A percentile compares a stretch with the other conserved stretches of the same genome.
phyloP scores from a whole-genome alignment of 2,888 invertebrate species.

The Spialia ferax region DNA sequence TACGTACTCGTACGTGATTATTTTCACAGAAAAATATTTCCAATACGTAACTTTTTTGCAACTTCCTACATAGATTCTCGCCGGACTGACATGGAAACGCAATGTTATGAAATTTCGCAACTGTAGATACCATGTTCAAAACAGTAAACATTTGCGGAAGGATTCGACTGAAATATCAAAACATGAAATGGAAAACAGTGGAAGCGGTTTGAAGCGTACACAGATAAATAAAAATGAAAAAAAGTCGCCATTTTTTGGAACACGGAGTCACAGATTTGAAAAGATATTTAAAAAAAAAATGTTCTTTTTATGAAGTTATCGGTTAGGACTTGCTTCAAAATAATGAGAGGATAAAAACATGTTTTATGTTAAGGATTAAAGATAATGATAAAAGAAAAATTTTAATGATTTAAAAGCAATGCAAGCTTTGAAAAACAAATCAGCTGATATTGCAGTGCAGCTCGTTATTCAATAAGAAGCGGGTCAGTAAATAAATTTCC shows the following conservation, averaged over 20 bases:
- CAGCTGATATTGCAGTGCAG: too few species aligned
- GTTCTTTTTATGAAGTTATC: too few species aligned
- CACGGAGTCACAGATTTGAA: background rate
- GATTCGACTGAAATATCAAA: slow-evolving; percentile 6
- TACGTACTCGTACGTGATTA: too few species aligned
- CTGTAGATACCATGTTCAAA: slow-evolving; percentile 4
- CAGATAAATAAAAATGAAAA: background rate
- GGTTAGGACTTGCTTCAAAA: background rate
- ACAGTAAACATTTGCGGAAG: slow-evolving; percentile 4
- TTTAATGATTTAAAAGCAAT: too few species aligned
- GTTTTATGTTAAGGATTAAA: too few species aligned
- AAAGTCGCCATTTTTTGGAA: background rate
- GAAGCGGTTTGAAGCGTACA: background rate
- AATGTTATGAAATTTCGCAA: slow-evolving; percentile 5
- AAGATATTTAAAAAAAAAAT: background rate
- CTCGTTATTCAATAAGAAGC: too few species aligned
- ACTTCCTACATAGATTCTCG: background rate
- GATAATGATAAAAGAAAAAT: too few species aligned
- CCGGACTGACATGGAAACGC: background rate
- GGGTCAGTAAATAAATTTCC: too few species aligned
- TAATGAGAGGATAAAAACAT: too few species aligned
- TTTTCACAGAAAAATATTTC: too few species aligned
- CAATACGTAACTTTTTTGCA: too few species aligned
- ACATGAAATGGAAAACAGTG: background rate
- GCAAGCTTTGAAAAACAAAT: too few species aligned